These are phyloP conservation scores for Nyctalus aviator DNA, from an alignment of 2,797 vertebrate species.

Conservation along the genomic window DNA sequence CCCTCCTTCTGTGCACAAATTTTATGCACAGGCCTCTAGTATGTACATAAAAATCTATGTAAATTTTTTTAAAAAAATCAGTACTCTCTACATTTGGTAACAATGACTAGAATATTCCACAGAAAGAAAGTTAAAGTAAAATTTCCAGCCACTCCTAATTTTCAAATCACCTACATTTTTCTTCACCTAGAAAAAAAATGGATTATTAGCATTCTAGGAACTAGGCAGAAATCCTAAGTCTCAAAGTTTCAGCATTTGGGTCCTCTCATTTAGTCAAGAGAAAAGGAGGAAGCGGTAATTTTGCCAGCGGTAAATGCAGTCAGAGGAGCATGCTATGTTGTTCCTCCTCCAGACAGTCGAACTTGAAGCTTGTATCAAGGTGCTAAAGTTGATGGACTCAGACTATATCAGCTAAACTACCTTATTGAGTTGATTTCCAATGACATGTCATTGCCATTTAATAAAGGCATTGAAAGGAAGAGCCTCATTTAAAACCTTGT, in stretches of 20 bases:
- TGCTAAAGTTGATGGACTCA: neutral
- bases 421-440: neutral
- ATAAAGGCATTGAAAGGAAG: neutral
- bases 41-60: neutral
- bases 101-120: neutral
- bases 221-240: neutral
- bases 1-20: no score
- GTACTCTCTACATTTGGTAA: neutral
- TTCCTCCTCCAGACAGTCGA: neutral
- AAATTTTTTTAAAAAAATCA: neutral
- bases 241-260: neutral
- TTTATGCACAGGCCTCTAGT: no score
- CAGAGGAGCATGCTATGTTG: neutral
- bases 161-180: neutral
- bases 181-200: neutral
- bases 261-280: neutral
- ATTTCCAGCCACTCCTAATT: neutral
- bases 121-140: neutral
- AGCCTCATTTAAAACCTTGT: neutral
- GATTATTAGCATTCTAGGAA: neutral
- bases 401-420: neutral
- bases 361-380: neutral
- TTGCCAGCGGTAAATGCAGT: neutral
- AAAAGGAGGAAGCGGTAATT: neutral
- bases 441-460: neutral